phyloP scores from a whole-genome alignment of 2,113 vertebrate genomes.

The Oncorhynchus gorbuscha region DNA sequence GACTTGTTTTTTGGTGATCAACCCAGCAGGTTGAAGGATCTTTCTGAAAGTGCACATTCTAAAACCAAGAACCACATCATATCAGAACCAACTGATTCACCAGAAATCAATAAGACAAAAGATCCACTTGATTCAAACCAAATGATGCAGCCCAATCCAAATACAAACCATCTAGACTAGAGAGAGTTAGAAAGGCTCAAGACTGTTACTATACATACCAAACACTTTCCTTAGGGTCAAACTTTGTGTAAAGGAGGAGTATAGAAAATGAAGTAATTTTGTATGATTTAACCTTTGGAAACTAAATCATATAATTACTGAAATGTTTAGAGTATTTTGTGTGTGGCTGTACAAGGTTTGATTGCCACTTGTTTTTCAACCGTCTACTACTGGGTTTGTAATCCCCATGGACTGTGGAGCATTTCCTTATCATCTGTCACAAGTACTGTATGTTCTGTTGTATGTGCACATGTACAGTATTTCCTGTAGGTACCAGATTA shows the following conservation, averaged over 20 bases:
- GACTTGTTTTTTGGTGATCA: too few relatives aligned
- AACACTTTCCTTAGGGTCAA: background rate
- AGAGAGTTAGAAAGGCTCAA: too few relatives aligned
- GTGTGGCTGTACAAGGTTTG: background rate
- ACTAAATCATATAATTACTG: background rate
- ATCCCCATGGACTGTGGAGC: too few relatives aligned
- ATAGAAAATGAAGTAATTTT: background rate
- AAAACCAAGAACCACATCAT: background rate
- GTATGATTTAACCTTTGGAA: background rate
- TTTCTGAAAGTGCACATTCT: background rate
- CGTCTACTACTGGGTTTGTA: background rate
- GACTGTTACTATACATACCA: background rate
- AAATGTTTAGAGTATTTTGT: background rate
- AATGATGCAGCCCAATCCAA: background rate
- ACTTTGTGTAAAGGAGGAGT: background rate
- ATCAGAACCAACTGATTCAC: background rate
- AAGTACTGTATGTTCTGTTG: background rate
- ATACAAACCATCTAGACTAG: background rate
- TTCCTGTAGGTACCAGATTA: too few relatives aligned
- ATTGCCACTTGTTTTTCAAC: background rate
- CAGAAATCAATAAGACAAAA: background rate
- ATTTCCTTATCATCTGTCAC: background rate
- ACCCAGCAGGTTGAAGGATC: background rate
- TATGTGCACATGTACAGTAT: background rate
- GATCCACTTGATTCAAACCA: background rate